A percentile compares a stretch with the other conserved stretches of the same genome.
Conservation (phyloP, 2,113 vertebrate species). For the Thalassoma bifasciatum region DNA sequence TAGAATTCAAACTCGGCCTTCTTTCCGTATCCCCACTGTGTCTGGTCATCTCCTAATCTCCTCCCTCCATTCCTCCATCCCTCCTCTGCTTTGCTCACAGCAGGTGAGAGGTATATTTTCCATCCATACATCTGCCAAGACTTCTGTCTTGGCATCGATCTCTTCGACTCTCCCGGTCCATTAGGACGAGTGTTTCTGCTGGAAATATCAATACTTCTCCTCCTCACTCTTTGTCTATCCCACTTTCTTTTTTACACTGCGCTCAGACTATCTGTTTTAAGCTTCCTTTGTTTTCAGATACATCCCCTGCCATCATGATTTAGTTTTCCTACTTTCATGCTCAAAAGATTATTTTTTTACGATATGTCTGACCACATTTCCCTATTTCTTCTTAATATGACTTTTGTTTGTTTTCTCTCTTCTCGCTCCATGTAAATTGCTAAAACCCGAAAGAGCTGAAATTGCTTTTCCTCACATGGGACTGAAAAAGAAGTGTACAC, state of each 20-base stretch:
- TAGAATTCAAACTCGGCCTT: constrained; percentile 58
- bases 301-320: constrained; percentile 33
- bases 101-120: constrained; percentile 74
- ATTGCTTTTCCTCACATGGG: constrained; percentile 59
- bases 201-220: constrained; percentile 66
- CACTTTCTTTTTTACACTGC: constrained; percentile 14
- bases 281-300: constrained; percentile 23
- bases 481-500: constrained; percentile 28
- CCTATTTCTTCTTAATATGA: constrained; percentile 47
- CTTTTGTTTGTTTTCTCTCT: constrained; percentile 44
- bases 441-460: constrained; percentile 47
- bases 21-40: constrained; percentile 52
- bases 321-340: constrained; percentile 38
- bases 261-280: constrained; percentile 22
- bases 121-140: constrained; percentile 67
- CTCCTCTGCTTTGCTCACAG: constrained; percentile 28
- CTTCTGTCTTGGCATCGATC: constrained; percentile 69
- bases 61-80: constrained; percentile 28
- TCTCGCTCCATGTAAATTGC: constrained; percentile 43
- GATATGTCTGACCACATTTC: constrained; percentile 34
- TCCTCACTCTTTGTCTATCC: constrained; percentile 24
- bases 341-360: constrained; percentile 45
- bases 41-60: constrained; percentile 57
- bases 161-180: constrained; percentile 55
- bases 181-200: constrained; percentile 73